Evolutionary conservation across 2,888 invertebrate species (phyloP), one percentile per base, ranked within the genome.

Genomic region (Phanerotoma sp.): DNA sequence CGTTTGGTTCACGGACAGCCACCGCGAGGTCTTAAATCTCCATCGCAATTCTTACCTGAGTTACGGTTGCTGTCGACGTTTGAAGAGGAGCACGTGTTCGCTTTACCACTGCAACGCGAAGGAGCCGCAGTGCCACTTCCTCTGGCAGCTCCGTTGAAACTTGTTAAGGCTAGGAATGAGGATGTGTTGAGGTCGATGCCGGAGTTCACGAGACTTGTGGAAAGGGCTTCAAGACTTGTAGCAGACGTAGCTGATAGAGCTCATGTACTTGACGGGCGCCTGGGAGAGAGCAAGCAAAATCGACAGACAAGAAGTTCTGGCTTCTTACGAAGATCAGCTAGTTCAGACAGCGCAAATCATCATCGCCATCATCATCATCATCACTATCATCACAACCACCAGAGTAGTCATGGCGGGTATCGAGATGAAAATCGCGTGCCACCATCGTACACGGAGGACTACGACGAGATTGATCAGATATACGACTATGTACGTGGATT

Each of bases 391-490:
- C 82, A 81, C 71, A 74, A 65, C 72, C 77, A 72, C 57, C 64
- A 63, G 42, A 63, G 59, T 50, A 80, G 80, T 62, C 73, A 69
- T 57, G 72, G 65, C 49, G 77, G 74, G 62, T 63, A 61, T 62
- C 54, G 54, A 54, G 89, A 86, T 67, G 86, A 85, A 69, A 85
- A 83, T 65, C 82, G 83, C 61, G 82, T 83, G 46, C 72, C 68
- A 6, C 79, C 80, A 2, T 74, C 79, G 15, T 79, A 78, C 59
- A 83, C 87, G 25, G 91, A 92, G 73, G 93, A 94, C 70, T 94
- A 96, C 78, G 93, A 95, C 67, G 95, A 96, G 79, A 94, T 96
- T 66, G 96, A 96, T 81, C 93, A 96, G 78, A 93, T 96, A 63
- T 96, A 96, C 75, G 94, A 95, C 74, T 96, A 96, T 76, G 94